phyloP scores from a whole-genome alignment of 2,888 invertebrate genomes.

The Desoria tigrina region DNA sequence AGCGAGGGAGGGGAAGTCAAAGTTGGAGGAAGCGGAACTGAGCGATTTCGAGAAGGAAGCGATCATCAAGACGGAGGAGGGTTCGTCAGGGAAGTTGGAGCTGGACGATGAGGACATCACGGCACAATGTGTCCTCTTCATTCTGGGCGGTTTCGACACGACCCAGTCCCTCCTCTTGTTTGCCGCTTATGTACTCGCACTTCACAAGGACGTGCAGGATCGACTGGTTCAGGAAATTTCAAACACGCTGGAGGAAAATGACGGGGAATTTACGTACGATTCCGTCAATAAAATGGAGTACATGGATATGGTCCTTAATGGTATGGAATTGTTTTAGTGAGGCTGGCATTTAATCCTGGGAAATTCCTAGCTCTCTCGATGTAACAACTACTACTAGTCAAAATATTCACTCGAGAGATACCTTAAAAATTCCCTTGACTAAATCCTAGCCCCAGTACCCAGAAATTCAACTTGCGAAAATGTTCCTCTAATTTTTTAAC shows the following conservation, averaged over 20 bases:
- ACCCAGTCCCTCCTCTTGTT: constrained; percentile 26
- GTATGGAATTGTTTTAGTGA: no score
- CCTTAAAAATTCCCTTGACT: no score
- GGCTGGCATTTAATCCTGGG: no score
- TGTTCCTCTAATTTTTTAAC: no score
- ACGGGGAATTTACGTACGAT: constrained; percentile 45
- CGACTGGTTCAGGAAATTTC: constrained; percentile 28
- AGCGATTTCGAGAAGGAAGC: constrained; percentile 42
- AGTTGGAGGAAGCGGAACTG: constrained; percentile 32
- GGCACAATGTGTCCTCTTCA: constrained; percentile 31
- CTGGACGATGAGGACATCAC: constrained; percentile 28
- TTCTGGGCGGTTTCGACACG: constrained; percentile 36
- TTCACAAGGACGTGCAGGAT: constrained; percentile 35
- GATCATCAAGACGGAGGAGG: neutral
- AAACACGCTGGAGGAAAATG: constrained; percentile 12
- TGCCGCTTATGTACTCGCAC: constrained; percentile 31
- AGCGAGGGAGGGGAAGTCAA: constrained; percentile 58
- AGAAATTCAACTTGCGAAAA: no score
- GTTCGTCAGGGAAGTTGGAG: neutral
- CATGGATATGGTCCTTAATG: constrained; percentile 45
- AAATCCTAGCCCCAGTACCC: no score
- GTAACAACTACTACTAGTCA: no score
- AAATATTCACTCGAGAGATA: no score
- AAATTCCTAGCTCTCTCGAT: no score
- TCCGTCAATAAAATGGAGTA: constrained; percentile 27